A percentile compares a stretch with the other conserved stretches of the same genome.
Conservation (phyloP, 2,888 invertebrate species). For the Coelinius sp. region DNA sequence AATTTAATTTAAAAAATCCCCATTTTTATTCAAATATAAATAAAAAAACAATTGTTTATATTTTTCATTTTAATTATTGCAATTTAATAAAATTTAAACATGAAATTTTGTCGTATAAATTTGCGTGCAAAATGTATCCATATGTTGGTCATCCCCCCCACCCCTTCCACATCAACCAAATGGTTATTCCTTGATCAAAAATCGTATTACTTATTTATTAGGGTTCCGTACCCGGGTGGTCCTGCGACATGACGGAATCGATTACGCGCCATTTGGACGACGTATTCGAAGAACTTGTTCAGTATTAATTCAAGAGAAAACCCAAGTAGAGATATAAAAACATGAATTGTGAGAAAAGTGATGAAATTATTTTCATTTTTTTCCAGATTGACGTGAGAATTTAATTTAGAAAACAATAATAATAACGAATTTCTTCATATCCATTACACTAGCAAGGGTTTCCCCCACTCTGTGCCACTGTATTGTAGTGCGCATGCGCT, state of each 20-base stretch:
- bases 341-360: background rate
- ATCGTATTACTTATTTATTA: conserved; percentile 70
- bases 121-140: conserved; percentile 3
- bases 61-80: conserved; percentile 8
- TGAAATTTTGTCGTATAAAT: background rate
- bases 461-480: too few species aligned
- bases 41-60: background rate
- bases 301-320: conserved; percentile 6
- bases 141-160: conserved; percentile 1
- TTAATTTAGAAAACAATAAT: too few species aligned
- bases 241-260: conserved; percentile 71
- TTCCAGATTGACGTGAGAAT: too few species aligned
- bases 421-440: too few species aligned
- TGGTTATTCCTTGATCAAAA: conserved; percentile 15
- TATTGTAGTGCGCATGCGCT: too few species aligned
- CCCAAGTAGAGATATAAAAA: background rate
- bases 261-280: conserved; percentile 58
- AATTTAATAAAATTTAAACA: background rate
- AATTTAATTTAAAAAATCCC: too few species aligned
- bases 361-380: background rate
- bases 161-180: background rate
- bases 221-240: conserved; percentile 68
- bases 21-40: background rate
- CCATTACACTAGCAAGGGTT: too few species aligned
- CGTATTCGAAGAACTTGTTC: conserved; percentile 11